phyloP scores from a whole-genome alignment of 1,140 invertebrate genomes.

The Dinoponera quadriceps region DNA sequence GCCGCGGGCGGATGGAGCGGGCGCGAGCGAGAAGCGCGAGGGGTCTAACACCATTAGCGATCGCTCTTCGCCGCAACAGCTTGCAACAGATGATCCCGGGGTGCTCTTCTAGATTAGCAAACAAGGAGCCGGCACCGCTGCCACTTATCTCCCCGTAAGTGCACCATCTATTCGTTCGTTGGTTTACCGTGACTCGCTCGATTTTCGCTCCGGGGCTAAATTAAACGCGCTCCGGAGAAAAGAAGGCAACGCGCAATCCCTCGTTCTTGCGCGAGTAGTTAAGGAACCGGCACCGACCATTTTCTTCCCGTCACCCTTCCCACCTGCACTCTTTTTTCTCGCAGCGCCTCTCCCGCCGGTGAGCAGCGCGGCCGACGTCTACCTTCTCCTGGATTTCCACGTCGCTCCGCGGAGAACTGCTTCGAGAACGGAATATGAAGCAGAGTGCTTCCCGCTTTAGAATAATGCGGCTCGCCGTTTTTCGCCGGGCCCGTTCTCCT shows the following conservation, averaged over 20 bases:
- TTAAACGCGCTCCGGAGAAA: conserved; percentile 66
- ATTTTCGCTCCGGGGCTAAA: conserved; percentile 68
- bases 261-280: conserved; percentile 65
- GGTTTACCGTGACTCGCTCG: conserved; percentile 70
- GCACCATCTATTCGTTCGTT: conserved; percentile 75
- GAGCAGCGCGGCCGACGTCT: not conserved
- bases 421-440: conserved; percentile 41
- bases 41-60: conserved; percentile 78
- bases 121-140: conserved; percentile 72
- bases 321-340: not conserved
- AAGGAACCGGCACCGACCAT: conserved; percentile 60
- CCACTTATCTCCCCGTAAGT: conserved; percentile 78
- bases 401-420: not conserved
- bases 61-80: conserved; percentile 77
- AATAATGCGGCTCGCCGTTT: conserved; percentile 15
- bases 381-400: conserved; percentile 15
- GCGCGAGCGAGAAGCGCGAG: conserved; percentile 40
- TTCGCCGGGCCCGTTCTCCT: not conserved
- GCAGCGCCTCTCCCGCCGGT: conserved; percentile 3
- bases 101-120: conserved; percentile 78
- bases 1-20: not conserved
- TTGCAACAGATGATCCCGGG: conserved; percentile 79
- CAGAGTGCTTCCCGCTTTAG: not conserved
- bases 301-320: conserved; percentile 55
- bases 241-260: conserved; percentile 59